A percentile compares a stretch with the other conserved stretches of the same genome.
Evolutionary conservation across 1,140 invertebrate species (phyloP).

Genomic region (Monomorium pharaonis): DNA sequence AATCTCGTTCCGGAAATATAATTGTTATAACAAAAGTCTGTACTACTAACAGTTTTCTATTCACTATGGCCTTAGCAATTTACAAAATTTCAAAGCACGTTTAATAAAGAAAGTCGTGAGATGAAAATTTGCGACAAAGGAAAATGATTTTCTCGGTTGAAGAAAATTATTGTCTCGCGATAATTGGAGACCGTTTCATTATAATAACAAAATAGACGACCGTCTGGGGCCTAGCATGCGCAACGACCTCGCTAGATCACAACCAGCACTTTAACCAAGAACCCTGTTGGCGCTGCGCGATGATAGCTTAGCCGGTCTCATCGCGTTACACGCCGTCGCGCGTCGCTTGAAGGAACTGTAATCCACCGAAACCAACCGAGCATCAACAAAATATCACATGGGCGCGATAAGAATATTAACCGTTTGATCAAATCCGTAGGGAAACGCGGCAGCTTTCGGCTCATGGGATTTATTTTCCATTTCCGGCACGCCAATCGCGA

Average conservation of each 20-base stretch:
- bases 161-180: conserved; percentile 27
- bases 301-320: not conserved
- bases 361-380: not conserved
- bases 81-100: not conserved
- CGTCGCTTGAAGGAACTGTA: conserved; percentile 1
- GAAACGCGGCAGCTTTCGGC: not conserved
- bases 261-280: conserved; percentile 3
- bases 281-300: not conserved
- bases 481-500: not conserved
- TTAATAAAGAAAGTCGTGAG: not conserved
- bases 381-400: conserved; percentile 4
- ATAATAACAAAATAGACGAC: conserved; percentile 7
- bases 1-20: not conserved
- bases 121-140: not conserved
- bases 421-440: not conserved
- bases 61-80: not conserved
- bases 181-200: conserved; percentile 25
- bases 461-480: conserved; percentile 35
- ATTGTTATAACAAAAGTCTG: not conserved
- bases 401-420: conserved; percentile 23
- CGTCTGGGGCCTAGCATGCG: not conserved
- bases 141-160: not conserved
- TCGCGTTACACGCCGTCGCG: not conserved
- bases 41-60: not conserved
- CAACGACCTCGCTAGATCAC: not conserved